Evolutionary conservation across 2,113 vertebrate genomes (phyloP), one percentile per base, ranked within the genome.

Genomic region (Syngnathus scovelli): DNA sequence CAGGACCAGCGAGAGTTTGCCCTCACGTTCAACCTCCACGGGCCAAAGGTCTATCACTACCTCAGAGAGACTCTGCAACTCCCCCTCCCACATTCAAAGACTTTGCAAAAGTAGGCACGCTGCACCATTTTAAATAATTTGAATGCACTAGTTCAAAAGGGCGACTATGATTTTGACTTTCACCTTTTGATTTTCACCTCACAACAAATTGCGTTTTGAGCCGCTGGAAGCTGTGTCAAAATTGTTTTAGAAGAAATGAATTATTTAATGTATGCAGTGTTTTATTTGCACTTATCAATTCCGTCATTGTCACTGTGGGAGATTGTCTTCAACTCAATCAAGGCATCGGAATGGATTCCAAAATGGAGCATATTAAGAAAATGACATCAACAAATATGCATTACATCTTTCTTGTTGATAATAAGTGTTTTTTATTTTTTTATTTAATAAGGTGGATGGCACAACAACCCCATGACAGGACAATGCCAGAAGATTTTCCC

Each of bases 281-380:
- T 33, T 16, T 44, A 27, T 33, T 8, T 49, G 67, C 55, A 61
- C 23, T 8, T 48, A 68, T 7, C 18, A 18, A 5, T 59, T 59
- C 7, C 61, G 44, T 38, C 58, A 61, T 11, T 43, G 46, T 61
- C 56, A 68, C 39, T 43, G 36, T 68, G 66, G 55, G 58, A 41
- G 48, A 6, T 48, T 5, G 44, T 27, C 67, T 61, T 61, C 36
- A 39, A 49, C 46, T 69, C 27, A 23, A 21, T 61, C 67, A 41
- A 18, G 13, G 33, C 44, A 49, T 61, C 11, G 44, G 33, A 51
- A 54, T 54, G 54, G 54, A 56, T 33, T 56, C 8, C 23, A 56
- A 55, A 56, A 56, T 56, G 23, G 23, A 56, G 21, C 5, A 33
- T 56, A 15, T 33, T 56, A 6, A 56, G 4, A 33, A 56, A 56